Percentiles rank a stretch among this genome's conserved stretches.
phyloP scores from a whole-genome alignment of 2,797 vertebrate species.

The Buceros bicornis region DNA sequence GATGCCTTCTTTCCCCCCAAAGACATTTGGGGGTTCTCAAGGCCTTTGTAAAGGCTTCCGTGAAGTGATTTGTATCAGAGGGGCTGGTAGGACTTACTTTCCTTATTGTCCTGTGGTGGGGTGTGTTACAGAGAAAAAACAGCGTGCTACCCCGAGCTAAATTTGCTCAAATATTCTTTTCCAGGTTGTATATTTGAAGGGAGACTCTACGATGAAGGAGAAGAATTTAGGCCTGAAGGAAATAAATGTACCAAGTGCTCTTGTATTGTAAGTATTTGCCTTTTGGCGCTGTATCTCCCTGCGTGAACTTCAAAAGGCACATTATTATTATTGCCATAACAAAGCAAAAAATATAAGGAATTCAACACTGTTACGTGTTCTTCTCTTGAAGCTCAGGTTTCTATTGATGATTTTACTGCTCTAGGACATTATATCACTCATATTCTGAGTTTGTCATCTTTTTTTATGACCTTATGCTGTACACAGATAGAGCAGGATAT shows the following conservation, averaged over 20 bases:
- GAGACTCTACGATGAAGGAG: constrained; percentile 90
- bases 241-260: constrained; percentile 91
- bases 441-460: neutral
- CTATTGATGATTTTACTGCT: neutral
- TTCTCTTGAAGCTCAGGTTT: constrained; percentile 26
- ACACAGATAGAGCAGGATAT: neutral
- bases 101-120: neutral
- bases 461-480: neutral
- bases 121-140: neutral
- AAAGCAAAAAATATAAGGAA: constrained; percentile 48
- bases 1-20: neutral
- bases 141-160: neutral
- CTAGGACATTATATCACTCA: neutral
- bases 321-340: constrained; percentile 26
- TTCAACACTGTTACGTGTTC: neutral
- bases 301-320: constrained; percentile 35
- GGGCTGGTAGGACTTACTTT: neutral
- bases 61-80: neutral
- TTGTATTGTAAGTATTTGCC: constrained; percentile 90
- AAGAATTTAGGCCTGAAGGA: constrained; percentile 93
- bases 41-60: neutral
- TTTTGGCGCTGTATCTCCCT: constrained; percentile 42
- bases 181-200: constrained; percentile 93
- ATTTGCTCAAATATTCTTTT: constrained; percentile 40
- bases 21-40: neutral